Conservation (phyloP, 2,888 invertebrate species). For the Chrysolina americana region DNA sequence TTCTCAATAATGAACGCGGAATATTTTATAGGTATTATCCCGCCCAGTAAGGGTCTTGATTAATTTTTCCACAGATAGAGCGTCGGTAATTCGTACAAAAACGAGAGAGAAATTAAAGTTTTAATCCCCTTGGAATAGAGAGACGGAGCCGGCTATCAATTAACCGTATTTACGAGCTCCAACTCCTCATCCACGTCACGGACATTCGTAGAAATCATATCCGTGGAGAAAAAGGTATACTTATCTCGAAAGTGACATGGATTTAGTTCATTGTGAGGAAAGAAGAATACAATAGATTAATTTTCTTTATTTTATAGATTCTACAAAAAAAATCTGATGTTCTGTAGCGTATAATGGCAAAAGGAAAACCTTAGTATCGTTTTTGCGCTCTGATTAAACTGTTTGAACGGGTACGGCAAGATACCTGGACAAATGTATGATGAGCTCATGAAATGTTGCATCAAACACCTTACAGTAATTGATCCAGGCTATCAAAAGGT, state of each 20-base stretch:
- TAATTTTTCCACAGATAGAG: slow-evolving; percentile 14
- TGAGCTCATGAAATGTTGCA: too few relatives aligned
- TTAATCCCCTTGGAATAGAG: slow-evolving; percentile 9
- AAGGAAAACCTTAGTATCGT: too few relatives aligned
- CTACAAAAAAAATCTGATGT: too few relatives aligned
- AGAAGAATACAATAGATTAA: too few relatives aligned
- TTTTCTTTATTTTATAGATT: too few relatives aligned
- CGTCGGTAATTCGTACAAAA: slow-evolving; percentile 12
- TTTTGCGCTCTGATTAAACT: too few relatives aligned
- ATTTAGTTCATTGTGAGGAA: not conserved
- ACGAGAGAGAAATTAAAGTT: not conserved
- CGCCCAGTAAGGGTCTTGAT: not conserved
- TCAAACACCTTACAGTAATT: too few relatives aligned
- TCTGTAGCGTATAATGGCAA: too few relatives aligned
- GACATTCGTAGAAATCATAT: not conserved
- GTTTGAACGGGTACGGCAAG: too few relatives aligned
- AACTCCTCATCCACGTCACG: not conserved
- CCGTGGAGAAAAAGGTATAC: not conserved
- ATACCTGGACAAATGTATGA: too few relatives aligned
- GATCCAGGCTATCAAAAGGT: too few relatives aligned
- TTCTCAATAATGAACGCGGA: slow-evolving; percentile 14
- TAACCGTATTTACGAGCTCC: not conserved
- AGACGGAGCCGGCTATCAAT: slow-evolving; percentile 10
- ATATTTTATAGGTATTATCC: slow-evolving; percentile 4
- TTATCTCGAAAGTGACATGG: not conserved